Evolutionary conservation across 2,888 invertebrate genomes (phyloP).

Genomic region (Noctua janthe): DNA sequence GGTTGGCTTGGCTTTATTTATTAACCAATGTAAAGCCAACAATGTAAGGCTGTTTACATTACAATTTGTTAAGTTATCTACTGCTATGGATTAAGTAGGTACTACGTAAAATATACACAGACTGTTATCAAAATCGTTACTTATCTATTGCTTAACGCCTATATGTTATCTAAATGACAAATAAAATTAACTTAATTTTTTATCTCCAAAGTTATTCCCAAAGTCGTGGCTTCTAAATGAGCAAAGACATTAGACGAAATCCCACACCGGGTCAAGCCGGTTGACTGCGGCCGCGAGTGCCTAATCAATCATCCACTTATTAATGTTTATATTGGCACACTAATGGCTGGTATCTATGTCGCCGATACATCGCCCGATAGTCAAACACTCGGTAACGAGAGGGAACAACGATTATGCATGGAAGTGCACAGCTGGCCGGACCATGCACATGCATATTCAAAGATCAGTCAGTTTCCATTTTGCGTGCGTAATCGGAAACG

Average conservation of each 20-base stretch:
- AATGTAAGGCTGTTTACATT: conserved; percentile 1
- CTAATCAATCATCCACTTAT: conserved; percentile 66
- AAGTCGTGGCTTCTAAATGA: conserved; percentile 41
- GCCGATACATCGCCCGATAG: conserved; percentile 66
- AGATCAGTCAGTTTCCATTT: conserved; percentile 89
- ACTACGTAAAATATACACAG: neutral
- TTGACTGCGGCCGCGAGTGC: conserved; percentile 31
- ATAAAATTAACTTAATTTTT: conserved; percentile 36
- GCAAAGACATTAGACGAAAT: conserved; percentile 52
- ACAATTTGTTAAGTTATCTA: neutral
- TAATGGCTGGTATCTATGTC: conserved; percentile 75
- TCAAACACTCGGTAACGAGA: conserved; percentile 71
- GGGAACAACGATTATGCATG: conserved; percentile 67
- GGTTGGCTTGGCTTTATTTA: conserved; percentile 7
- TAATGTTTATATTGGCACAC: conserved; percentile 72
- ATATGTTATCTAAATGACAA: conserved; percentile 37
- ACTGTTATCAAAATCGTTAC: conserved; percentile 12
- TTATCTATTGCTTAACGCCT: conserved; percentile 12
- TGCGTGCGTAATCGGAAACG: conserved; percentile 88
- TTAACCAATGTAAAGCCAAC: conserved; percentile 11
- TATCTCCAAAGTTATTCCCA: conserved; percentile 46
- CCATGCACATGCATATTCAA: conserved; percentile 87
- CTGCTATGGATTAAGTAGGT: neutral
- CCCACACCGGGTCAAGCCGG: conserved; percentile 47
- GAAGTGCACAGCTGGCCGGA: conserved; percentile 76